Evolutionary conservation across 2,888 invertebrate genomes (phyloP).

Genomic region (Macrosiphum euphorbiae): DNA sequence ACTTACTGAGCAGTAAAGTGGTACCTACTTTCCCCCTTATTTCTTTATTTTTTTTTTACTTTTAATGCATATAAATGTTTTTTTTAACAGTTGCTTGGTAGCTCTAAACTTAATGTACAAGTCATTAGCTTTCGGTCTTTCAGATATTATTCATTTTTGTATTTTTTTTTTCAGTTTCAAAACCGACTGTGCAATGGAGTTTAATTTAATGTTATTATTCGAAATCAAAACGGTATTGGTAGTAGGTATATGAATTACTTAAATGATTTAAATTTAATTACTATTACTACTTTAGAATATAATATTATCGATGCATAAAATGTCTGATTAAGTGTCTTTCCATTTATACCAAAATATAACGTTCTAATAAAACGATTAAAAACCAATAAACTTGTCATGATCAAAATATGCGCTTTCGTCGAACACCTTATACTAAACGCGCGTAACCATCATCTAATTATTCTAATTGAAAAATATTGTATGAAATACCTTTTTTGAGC

Average conservation of each 20-base stretch:
- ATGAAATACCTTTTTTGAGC: not conserved
- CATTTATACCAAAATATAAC: not conserved
- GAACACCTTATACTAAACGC: not conserved
- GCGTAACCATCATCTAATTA: not conserved
- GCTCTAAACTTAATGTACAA: not conserved
- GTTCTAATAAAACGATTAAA: not conserved
- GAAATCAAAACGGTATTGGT: not conserved
- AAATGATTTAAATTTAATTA: not conserved
- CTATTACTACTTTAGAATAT: not conserved
- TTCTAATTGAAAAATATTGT: not conserved
- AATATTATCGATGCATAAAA: not conserved
- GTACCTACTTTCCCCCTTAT: not conserved
- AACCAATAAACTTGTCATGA: not conserved
- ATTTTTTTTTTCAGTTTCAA: not conserved
- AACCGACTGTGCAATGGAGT: not conserved
- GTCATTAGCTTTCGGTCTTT: not conserved
- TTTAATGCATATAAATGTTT: not conserved
- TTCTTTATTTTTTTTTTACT: not conserved
- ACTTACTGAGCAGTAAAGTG: too few relatives aligned
- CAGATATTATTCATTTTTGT: not conserved
- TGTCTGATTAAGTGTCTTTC: not conserved
- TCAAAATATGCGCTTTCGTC: not conserved
- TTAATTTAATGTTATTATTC: not conserved
- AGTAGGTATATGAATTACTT: not conserved
- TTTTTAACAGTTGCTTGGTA: not conserved